Evolutionary conservation across 2,888 invertebrate genomes (phyloP), one percentile per base, ranked within the genome.

Genomic region (Toxonevra muliebris): DNA sequence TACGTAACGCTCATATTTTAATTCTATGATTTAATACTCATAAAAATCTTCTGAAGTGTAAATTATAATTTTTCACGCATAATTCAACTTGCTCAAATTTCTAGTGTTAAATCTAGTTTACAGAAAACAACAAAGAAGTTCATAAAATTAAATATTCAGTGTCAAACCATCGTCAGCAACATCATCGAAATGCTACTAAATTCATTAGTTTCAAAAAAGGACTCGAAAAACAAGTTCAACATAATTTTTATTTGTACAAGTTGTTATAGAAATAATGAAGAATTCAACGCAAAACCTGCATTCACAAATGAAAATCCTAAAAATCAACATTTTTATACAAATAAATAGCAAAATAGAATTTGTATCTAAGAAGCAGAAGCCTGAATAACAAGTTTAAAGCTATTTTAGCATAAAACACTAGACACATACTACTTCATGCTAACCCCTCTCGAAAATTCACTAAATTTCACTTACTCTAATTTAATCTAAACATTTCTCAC

Each of bases 1-100:
- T 61, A 68, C 66, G 59, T 68, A 48, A 48, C 48, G 15, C 4
- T 7, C 8, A 48, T n/a, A 13, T 8, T 48, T 48, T n/a, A 48
- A 11, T 45, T 15, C n/a, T 48, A 15, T 48, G 48, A 48, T 48
- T 48, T 48, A 41, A 65, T 59, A 62, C 41, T 59, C 63, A 43
- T 50, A 8, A 68, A 78, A 78, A 81, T 74, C 75, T 79, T 75
- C 76, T 80, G 79, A 82, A 81, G 80, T 81, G 80, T 81, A 79
- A 81, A 81, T 76, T 79, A 78, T 79, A 81, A 81, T 79, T 82
- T 79, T 81, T 75, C 80, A 81, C 82, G 81, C 80, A 76, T 79
- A 79, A 81, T 81, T 82, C 82, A 82, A 79, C 72, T 80, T 80
- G 76, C 80, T 82, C 82, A 79, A 77, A 81, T 81, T 79, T 81